These are phyloP conservation scores for Heliornis fulica DNA, from an alignment of 2,113 vertebrate species.

Conservation along the genomic window DNA sequence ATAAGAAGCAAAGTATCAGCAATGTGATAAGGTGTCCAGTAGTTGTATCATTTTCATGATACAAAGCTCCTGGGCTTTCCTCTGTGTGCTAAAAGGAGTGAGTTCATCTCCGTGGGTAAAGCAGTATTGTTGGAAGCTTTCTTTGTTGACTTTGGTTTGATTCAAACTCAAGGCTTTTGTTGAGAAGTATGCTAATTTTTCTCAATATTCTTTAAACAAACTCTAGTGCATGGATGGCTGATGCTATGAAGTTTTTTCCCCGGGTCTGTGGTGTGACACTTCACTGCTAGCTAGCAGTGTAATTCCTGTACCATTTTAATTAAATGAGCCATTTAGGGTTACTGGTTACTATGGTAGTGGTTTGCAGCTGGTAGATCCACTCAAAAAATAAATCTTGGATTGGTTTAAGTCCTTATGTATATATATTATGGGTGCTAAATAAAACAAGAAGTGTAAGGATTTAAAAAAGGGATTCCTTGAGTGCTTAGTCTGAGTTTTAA, in stretches of 20 bases:
- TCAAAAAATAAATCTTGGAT: background rate
- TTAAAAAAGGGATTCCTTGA: background rate
- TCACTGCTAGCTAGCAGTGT: background rate
- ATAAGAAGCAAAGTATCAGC: background rate
- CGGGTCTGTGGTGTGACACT: background rate
- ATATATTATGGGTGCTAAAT: background rate
- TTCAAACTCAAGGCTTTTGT: background rate
- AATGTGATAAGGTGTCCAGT: background rate
- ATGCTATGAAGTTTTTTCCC: background rate
- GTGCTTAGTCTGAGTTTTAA: background rate
- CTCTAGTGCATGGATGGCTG: background rate
- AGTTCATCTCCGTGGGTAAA: background rate
- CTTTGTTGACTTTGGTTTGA: background rate
- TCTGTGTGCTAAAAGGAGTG: background rate
- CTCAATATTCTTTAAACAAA: background rate
- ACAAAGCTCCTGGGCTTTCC: background rate
- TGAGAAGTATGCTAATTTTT: background rate
- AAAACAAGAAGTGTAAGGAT: background rate
- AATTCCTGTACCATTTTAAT: background rate
- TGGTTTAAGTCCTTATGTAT: background rate
- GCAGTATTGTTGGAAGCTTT: background rate
- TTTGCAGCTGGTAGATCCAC: background rate
- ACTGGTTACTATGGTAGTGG: background rate
- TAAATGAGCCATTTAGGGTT: background rate
- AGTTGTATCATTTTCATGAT: background rate